A percentile compares a stretch with the other conserved stretches of the same genome.
These are phyloP conservation scores for Poecilia picta DNA, from an alignment of 2,797 vertebrate species.

Conservation along the genomic window DNA sequence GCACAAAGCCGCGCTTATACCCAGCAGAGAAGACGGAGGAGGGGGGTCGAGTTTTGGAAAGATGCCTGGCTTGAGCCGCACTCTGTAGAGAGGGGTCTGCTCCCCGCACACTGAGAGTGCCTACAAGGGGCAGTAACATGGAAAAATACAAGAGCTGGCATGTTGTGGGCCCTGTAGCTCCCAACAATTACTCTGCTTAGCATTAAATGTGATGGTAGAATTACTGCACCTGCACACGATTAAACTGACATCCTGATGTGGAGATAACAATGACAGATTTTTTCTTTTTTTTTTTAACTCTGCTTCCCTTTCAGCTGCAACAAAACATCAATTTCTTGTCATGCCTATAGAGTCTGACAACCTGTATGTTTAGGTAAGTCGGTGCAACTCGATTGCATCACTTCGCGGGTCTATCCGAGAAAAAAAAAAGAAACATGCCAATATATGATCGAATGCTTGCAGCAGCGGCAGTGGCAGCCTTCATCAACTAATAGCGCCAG, in stretches of 20 bases:
- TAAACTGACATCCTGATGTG: constrained; percentile 18
- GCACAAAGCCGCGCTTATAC: constrained; percentile 69
- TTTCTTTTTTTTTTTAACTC: background rate
- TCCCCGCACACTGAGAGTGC: constrained; percentile 67
- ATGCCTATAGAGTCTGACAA: constrained; percentile 41
- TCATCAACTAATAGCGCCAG: constrained; percentile 64
- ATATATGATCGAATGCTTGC: constrained; percentile 73
- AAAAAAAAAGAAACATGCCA: constrained; percentile 49
- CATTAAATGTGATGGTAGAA: constrained; percentile 44
- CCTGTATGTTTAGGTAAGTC: constrained; percentile 21
- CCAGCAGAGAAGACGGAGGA: constrained; percentile 57
- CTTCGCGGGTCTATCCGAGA: constrained; percentile 60
- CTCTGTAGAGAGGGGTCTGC: constrained; percentile 68
- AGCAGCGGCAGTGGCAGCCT: constrained; percentile 65
- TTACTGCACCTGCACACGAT: constrained; percentile 36
- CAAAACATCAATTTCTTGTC: constrained; percentile 34
- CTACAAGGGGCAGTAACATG: constrained; percentile 75
- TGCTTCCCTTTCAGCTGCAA: constrained; percentile 5
- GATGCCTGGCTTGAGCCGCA: constrained; percentile 67
- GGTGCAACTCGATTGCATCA: constrained; percentile 41
- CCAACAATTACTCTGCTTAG: constrained; percentile 51
- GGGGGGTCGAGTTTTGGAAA: constrained; percentile 61
- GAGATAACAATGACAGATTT: constrained; percentile 12
- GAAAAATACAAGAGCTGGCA: constrained; percentile 77
- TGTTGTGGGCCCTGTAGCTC: constrained; percentile 64